Evolutionary conservation across 2,113 vertebrate species (phyloP).

Genomic region (Rhinoderma darwinii): DNA sequence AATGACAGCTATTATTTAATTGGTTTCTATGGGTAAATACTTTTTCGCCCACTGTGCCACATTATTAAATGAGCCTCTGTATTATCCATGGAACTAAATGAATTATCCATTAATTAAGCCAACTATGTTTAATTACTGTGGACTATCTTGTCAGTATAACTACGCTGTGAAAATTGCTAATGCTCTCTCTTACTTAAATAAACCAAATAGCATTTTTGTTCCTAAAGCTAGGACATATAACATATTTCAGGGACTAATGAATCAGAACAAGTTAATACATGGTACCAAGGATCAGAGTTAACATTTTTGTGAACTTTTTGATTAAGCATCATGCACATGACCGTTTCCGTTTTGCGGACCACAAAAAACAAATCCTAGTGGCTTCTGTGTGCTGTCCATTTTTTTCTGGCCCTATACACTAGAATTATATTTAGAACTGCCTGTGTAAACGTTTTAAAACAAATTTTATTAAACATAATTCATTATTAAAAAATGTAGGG

Average conservation of each 20-base stretch:
- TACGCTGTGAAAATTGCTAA: neutral
- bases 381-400: no score
- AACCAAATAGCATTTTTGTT: neutral
- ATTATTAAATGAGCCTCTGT: neutral
- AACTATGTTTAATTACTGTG: slow-evolving; percentile 1
- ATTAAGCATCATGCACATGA: no score
- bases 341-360: no score
- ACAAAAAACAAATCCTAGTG: no score
- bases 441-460: no score
- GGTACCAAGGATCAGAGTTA: neutral
- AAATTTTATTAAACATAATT: no score
- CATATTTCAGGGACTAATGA: slow-evolving; percentile 6
- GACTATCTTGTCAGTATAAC: neutral
- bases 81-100: neutral
- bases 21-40: slow-evolving; percentile 22
- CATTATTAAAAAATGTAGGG: no score
- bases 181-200: neutral
- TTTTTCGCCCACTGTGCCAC: neutral
- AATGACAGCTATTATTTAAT: slow-evolving; percentile 24
- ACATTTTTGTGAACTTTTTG: neutral
- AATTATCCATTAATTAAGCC: slow-evolving; percentile 16
- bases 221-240: neutral
- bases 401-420: no score
- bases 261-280: neutral
- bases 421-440: no score